These are phyloP conservation scores for Actenoides hombroni DNA, from an alignment of 2,113 vertebrate species.

Conservation along the genomic window DNA sequence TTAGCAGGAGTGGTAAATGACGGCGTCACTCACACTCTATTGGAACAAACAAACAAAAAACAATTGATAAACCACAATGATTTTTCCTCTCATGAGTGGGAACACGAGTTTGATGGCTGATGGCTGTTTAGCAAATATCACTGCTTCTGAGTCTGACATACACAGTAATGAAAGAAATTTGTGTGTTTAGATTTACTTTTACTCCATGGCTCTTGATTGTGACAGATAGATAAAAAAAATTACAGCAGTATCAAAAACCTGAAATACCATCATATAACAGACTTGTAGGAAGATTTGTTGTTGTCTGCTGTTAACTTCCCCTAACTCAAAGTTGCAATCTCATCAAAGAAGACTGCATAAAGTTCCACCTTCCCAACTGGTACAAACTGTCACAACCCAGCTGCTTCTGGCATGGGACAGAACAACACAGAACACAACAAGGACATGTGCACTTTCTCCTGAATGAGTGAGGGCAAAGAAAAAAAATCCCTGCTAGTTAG, in stretches of 20 bases:
- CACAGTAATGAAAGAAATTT: accelerated
- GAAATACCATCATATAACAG: too few species aligned
- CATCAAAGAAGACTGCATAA: background rate
- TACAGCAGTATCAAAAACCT: background rate
- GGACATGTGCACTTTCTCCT: background rate
- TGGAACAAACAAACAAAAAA: background rate
- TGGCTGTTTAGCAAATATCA: background rate
- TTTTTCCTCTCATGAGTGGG: background rate
- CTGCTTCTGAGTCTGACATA: background rate
- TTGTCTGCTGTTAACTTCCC: background rate
- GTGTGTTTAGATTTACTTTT: background rate
- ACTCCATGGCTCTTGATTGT: background rate
- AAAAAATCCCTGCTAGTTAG: background rate
- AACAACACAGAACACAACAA: background rate
- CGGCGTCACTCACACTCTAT: background rate
- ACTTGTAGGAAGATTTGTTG: background rate
- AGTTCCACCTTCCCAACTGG: background rate
- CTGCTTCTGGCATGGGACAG: background rate
- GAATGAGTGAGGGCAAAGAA: background rate
- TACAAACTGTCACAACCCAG: background rate
- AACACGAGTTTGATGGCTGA: background rate
- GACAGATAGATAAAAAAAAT: background rate
- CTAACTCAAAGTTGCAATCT: background rate
- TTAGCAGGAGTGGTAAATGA: background rate
- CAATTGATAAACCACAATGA: background rate